Conservation (phyloP, 2,888 invertebrate species). For the Apamea crenata region DNA sequence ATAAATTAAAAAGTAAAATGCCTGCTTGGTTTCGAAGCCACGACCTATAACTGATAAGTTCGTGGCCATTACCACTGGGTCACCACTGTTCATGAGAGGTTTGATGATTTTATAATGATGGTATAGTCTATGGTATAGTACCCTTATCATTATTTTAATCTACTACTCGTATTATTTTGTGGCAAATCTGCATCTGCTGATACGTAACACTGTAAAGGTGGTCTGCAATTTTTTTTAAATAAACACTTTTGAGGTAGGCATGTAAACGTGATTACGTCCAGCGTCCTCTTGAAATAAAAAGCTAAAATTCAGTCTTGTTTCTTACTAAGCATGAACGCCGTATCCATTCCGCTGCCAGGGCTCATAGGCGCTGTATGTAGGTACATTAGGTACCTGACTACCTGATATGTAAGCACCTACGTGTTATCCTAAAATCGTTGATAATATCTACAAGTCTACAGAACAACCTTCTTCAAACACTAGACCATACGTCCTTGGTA, state of each 20-base stretch:
- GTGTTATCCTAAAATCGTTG: background rate
- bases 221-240: no score
- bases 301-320: background rate
- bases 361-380: background rate
- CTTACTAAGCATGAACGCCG: background rate
- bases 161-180: background rate
- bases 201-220: background rate
- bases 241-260: background rate
- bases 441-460: conserved; percentile 12
- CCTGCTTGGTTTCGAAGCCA: no score
- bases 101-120: no score
- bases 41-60: no score
- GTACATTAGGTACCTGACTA: background rate
- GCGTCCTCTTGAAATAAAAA: background rate
- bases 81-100: no score
- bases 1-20: no score
- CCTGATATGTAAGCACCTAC: background rate
- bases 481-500: conserved; percentile 18
- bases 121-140: no score
- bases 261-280: background rate
- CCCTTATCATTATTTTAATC: background rate
- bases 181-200: background rate
- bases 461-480: background rate
- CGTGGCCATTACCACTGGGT: no score
- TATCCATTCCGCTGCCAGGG: background rate